These are phyloP conservation scores for Montipora foliosa DNA, from an alignment of 64 coral and sea anemone genomes.

Conservation along the genomic window DNA sequence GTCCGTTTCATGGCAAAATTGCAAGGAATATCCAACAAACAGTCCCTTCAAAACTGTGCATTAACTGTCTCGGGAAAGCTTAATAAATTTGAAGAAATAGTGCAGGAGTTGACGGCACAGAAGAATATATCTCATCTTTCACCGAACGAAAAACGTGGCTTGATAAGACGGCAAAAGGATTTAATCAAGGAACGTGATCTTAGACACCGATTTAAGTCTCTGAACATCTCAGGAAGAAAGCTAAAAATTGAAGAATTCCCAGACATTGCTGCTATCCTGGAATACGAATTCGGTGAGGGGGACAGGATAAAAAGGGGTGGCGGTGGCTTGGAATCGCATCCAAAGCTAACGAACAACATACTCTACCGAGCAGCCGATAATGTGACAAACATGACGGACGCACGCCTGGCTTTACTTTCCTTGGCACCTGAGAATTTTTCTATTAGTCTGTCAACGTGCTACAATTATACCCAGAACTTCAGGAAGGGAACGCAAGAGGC, in stretches of 20 bases:
- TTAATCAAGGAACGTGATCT: neutral
- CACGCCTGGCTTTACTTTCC: slow-evolving; percentile 1
- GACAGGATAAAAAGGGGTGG: slow-evolving; percentile 20
- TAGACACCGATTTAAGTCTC: neutral
- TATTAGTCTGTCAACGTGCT: slow-evolving; percentile 35
- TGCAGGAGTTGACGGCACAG: neutral
- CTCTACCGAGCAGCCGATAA: slow-evolving; percentile 45
- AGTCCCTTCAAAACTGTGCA: neutral
- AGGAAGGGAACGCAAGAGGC: slow-evolving; percentile 32
- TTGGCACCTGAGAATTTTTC: slow-evolving; percentile 28
- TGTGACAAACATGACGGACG: slow-evolving; percentile 40
- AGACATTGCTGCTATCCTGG: slow-evolving; percentile 32
- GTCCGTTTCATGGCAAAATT: neutral
- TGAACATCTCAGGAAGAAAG: neutral
- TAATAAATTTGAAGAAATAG: neutral
- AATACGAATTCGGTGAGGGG: slow-evolving; percentile 40
- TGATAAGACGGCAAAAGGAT: neutral
- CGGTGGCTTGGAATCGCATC: slow-evolving; percentile 35
- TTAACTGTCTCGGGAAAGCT: neutral
- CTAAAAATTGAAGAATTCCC: slow-evolving; percentile 37
- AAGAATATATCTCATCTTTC: neutral
- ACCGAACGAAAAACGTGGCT: neutral
- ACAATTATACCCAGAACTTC: slow-evolving; percentile 64
- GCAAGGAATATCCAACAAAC: neutral
- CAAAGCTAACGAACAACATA: neutral